Percentiles rank a stretch among this genome's conserved stretches.
These are phyloP conservation scores for Gavialis gangeticus DNA, from an alignment of 2,113 vertebrate species.

Conservation along the genomic window DNA sequence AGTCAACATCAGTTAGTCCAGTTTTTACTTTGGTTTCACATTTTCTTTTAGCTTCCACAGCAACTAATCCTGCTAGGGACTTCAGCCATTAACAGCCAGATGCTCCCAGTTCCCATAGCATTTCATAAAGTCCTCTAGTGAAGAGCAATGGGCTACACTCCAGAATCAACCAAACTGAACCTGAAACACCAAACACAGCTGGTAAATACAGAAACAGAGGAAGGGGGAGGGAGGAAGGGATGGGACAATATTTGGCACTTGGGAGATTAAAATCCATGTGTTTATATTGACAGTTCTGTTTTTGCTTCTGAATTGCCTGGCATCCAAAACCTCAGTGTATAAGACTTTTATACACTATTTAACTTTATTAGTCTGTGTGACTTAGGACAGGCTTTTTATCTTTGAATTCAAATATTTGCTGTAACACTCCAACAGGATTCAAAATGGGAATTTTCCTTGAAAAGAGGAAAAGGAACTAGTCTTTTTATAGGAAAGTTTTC, in stretches of 20 bases:
- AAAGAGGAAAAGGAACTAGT: neutral
- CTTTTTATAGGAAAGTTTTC: neutral
- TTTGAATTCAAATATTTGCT: neutral
- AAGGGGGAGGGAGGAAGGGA: neutral
- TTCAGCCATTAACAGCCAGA: slow-evolving; percentile 53
- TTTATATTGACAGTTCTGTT: neutral
- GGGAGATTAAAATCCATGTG: neutral
- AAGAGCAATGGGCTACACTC: slow-evolving; percentile 25
- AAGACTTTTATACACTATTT: neutral
- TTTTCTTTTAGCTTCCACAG: slow-evolving; percentile 31
- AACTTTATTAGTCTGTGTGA: neutral
- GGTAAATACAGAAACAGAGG: neutral
- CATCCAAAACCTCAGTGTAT: neutral
- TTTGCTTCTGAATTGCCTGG: neutral
- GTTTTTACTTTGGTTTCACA: slow-evolving; percentile 7
- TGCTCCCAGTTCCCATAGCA: slow-evolving; percentile 40
- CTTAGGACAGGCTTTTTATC: neutral
- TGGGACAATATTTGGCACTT: neutral
- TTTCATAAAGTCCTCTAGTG: slow-evolving; percentile 47
- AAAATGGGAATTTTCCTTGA: neutral
- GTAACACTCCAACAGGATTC: neutral
- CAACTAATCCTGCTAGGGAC: slow-evolving; percentile 57
- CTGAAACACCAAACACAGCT: slow-evolving; percentile 10
- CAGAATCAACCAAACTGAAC: slow-evolving; percentile 29
- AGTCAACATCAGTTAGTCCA: slow-evolving; percentile 33